Base-by-base conservation (phyloP, 2,113 vertebrate species). In the Sinosuthora webbiana region DNA sequence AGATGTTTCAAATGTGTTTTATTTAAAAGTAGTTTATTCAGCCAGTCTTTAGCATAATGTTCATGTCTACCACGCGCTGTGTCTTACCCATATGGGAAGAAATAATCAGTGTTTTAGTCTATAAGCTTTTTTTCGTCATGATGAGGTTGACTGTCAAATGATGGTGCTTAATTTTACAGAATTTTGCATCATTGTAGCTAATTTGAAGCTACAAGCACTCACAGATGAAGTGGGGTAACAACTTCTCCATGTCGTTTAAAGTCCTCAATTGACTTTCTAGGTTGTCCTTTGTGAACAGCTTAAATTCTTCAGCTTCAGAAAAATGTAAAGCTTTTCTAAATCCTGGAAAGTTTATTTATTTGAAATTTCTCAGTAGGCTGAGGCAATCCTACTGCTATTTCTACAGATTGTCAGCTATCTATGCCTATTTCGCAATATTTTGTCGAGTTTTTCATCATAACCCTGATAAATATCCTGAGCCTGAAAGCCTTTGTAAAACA, bases 371-470 rank as follows among this genome's bases (percentile, higher is more conserved):
- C n/a, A 28, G 33, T 33, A 60, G 47, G 10, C 31, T 83, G 42
- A 87, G 19, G 52, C 87, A 89, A 95, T 87, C 47, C 39, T 68
- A 42, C 13, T 79, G 56, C 39, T 95, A 68, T 96, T 93, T 94
- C 56, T 59, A 73, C 21, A 74, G 68, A 70, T 49, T 84, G 12
- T 37, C 42, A 77, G 31, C 50, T 77, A 7, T 74, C 23, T 73
- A 45, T 86, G 16, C 13, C 24, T 65, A 41, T 18, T 89, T 87
- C n/a, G 25, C 25, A 87, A 64, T 49, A 88, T 70, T 56, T 89
- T 80, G 31, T 88, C 41, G 62, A 15, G 11, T 78, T 84, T 82
- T 78, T 63, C 52, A 65, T 68, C 30, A 21, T 64, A 94, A 18
- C 8, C 6, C 11, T 1, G 0, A 64, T 59, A 95, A 87, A 87